Evolutionary conservation across 2,113 vertebrate species (phyloP).

Genomic region (Bostrychus sinensis): DNA sequence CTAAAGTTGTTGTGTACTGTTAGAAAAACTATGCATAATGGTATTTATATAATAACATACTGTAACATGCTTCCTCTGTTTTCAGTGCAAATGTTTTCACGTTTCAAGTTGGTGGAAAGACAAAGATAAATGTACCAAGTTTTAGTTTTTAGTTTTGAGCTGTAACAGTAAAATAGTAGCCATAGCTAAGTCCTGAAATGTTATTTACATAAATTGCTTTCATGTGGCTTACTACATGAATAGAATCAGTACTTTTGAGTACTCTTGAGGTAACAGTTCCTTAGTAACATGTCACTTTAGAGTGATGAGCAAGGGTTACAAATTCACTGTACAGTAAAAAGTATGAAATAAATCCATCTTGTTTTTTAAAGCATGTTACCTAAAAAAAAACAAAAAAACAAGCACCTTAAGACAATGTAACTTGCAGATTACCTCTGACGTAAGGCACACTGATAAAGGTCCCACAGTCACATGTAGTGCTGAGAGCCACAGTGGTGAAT

Average conservation of each 20-base stretch:
- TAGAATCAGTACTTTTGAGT: too few relatives aligned
- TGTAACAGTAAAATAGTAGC: too few relatives aligned
- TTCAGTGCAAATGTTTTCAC: constrained; percentile 64
- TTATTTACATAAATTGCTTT: too few relatives aligned
- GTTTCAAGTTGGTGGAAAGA: constrained; percentile 34
- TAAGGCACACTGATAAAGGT: constrained; percentile 62
- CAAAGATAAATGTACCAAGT: constrained; percentile 60
- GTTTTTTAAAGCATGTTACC: not conserved
- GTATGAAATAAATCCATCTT: too few relatives aligned
- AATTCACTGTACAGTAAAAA: too few relatives aligned
- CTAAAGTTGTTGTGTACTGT: constrained; percentile 8
- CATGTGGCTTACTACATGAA: too few relatives aligned
- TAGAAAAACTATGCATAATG: constrained; percentile 30
- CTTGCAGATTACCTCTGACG: constrained; percentile 16
- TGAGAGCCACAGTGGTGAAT: constrained; percentile 69
- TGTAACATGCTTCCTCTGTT: constrained; percentile 23
- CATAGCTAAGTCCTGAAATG: too few relatives aligned
- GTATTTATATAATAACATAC: constrained; percentile 62
- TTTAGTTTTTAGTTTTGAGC: too few relatives aligned
- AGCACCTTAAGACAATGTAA: constrained; percentile 18
- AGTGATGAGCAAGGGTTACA: too few relatives aligned
- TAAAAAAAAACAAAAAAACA: constrained; percentile 12
- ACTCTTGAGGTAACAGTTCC: constrained; percentile 31
- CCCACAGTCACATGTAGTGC: constrained; percentile 46
- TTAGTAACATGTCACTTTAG: too few relatives aligned